phyloP scores from a whole-genome alignment of 1,140 invertebrate species.

The Drosophila seguyi region DNA sequence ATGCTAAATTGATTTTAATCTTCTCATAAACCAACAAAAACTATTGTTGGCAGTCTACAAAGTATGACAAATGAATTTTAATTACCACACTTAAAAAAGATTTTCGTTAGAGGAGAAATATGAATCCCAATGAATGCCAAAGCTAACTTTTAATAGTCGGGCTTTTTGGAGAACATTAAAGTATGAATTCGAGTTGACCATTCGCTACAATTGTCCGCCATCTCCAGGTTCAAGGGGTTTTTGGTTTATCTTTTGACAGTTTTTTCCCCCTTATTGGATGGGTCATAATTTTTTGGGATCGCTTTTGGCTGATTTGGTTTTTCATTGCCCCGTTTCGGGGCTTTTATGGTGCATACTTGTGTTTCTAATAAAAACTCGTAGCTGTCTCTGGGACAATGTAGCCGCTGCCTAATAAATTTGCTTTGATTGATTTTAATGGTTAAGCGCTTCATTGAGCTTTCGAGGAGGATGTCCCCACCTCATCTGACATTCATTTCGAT shows the following conservation, averaged over 20 bases:
- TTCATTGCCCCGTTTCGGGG: slow-evolving; percentile 65
- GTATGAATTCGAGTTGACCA: slow-evolving; percentile 50
- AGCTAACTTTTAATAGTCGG: slow-evolving; percentile 35
- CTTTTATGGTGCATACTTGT: slow-evolving; percentile 69
- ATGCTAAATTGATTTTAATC: slow-evolving; percentile 80
- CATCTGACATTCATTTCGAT: slow-evolving; percentile 49
- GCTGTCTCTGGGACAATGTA: slow-evolving; percentile 63
- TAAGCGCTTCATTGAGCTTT: slow-evolving; percentile 81
- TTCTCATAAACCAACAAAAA: slow-evolving; percentile 27
- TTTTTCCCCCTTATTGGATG: slow-evolving; percentile 30
- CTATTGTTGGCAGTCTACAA: slow-evolving; percentile 60
- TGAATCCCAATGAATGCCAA: slow-evolving; percentile 35
- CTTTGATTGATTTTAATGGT: slow-evolving; percentile 85
- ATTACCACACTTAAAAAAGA: slow-evolving; percentile 70
- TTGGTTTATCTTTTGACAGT: slow-evolving; percentile 74
- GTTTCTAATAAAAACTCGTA: slow-evolving; percentile 61
- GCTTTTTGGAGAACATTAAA: slow-evolving; percentile 46
- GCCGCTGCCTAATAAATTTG: slow-evolving; percentile 80
- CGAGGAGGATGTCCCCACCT: slow-evolving; percentile 53
- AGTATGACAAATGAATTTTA: slow-evolving; percentile 80
- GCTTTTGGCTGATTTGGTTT: slow-evolving; percentile 81
- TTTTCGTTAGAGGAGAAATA: slow-evolving; percentile 40
- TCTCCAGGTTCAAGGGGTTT: slow-evolving; percentile 60
- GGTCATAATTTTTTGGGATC: slow-evolving; percentile 70
- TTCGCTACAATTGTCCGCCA: slow-evolving; percentile 33